Evolutionary conservation across 2,888 invertebrate genomes (phyloP), one percentile per base, ranked within the genome.

Genomic region (Ectemnius continuus): DNA sequence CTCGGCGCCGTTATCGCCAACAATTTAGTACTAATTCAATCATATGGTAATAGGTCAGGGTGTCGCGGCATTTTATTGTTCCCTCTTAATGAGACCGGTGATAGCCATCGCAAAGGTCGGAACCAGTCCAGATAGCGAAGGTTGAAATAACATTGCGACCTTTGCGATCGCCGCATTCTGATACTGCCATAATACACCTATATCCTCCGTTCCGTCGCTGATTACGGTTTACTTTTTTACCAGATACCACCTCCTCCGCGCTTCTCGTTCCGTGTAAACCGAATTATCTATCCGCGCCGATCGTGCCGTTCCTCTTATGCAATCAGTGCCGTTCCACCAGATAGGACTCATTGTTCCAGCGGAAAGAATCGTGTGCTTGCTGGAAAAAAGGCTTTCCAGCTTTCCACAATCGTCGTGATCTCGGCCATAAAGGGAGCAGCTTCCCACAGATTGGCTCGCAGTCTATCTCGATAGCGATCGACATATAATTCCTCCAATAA

Each of bases 41-140:
- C 70, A 82, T 71, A 67, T 59, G 48, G 45, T 65, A 66, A 78
- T 81, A 77, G 81, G 82, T 79, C 79, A 80, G 63, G 60, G 68
- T 63, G 62, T 71, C 74, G 62, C 78, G 82, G 80, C 82, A 80
- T 83, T 82, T 82, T 76, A 82, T 82, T 83, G 82, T 82, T 82
- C 82, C 80, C 73, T 74, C 63, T 72, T 80, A 82, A 82, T 82
- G 83, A 83, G 83, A 83, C 81, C 82, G 76, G 64, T 80, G 83
- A 82, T 82, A 82, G 23, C 73, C 78, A 82, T 82, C 76, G 75
- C 65, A 82, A 82, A 83, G 78, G 82, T 83, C 75, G 76, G 59
- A 20, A 14, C 67, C 57, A 68, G 36, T 36, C 36, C 70, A 75
- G 80, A 82, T 79, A 83, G 79, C 75, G 73, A 66, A 73, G 79